Conservation (phyloP, 2,113 vertebrate genomes). For the Neotoma lepida region DNA sequence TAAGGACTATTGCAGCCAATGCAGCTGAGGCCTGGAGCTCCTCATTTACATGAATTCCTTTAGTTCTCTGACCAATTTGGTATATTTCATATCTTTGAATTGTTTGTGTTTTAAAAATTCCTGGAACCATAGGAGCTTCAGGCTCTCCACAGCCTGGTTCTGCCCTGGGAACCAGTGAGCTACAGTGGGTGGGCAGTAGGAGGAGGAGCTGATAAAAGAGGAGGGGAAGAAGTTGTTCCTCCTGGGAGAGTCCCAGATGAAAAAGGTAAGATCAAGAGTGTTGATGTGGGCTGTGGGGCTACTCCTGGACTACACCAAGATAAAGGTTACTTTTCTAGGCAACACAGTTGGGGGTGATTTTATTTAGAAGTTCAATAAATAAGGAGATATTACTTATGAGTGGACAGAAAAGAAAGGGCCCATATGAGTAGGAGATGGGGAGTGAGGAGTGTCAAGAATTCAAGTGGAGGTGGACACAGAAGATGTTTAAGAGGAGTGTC, state of each 20-base stretch:
- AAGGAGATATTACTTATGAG: background rate
- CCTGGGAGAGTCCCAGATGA: background rate
- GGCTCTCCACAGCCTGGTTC: background rate
- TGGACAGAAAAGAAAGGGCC: background rate
- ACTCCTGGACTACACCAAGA: background rate
- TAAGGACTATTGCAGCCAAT: no score
- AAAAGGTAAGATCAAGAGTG: background rate
- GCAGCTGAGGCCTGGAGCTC: background rate
- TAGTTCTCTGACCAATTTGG: background rate
- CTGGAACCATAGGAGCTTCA: background rate
- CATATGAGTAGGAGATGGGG: background rate
- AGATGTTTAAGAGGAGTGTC: background rate
- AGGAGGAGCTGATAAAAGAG: background rate
- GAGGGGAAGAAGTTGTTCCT: background rate
- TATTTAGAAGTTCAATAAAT: background rate
- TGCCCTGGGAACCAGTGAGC: background rate
- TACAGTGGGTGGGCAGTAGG: background rate
- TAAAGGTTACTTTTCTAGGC: background rate
- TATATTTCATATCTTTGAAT: background rate
- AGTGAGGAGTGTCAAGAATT: background rate
- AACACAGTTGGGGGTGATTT: background rate
- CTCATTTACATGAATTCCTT: background rate
- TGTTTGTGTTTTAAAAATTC: background rate
- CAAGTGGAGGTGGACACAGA: background rate
- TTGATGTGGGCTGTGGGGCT: background rate